phyloP scores from a whole-genome alignment of 2,797 vertebrate genomes.

The Myripristis murdjan region DNA sequence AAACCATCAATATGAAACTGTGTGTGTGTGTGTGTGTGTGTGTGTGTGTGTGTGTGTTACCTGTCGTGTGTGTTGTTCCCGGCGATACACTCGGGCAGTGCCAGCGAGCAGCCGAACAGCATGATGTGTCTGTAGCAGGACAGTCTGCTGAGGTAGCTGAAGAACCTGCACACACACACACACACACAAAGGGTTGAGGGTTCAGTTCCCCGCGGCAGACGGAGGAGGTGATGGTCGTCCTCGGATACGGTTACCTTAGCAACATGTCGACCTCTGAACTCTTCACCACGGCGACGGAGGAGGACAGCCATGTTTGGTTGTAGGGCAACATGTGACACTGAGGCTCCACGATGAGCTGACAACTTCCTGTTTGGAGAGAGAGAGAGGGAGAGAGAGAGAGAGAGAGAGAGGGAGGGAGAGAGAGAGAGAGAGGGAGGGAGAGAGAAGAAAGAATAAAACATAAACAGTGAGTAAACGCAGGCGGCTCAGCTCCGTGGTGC shows the following conservation, averaged over 20 bases:
- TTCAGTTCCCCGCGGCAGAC: background rate
- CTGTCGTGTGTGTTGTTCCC: conserved; percentile 82
- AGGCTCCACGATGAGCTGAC: conserved; percentile 87
- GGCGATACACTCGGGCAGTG: conserved; percentile 90
- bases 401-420: background rate
- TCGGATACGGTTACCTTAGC: conserved; percentile 63
- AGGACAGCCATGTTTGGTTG: conserved; percentile 87
- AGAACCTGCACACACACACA: conserved; percentile 82
- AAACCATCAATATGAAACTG: no score
- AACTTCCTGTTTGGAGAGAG: conserved; percentile 81
- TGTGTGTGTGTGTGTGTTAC: no score
- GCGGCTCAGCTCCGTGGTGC: no score
- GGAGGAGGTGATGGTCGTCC: background rate
- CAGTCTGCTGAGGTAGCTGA: conserved; percentile 92
- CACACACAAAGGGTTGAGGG: background rate
- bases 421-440: background rate
- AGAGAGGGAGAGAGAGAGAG: background rate
- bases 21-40: background rate
- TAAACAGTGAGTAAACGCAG: conserved; percentile 49
- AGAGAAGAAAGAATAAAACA: background rate
- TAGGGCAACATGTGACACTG: conserved; percentile 95
- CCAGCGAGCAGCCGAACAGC: conserved; percentile 94
- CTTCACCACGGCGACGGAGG: conserved; percentile 86
- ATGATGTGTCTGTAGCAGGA: conserved; percentile 95
- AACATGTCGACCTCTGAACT: conserved; percentile 91